phyloP scores from a whole-genome alignment of 2,888 invertebrate genomes.

The Euproctis similis region DNA sequence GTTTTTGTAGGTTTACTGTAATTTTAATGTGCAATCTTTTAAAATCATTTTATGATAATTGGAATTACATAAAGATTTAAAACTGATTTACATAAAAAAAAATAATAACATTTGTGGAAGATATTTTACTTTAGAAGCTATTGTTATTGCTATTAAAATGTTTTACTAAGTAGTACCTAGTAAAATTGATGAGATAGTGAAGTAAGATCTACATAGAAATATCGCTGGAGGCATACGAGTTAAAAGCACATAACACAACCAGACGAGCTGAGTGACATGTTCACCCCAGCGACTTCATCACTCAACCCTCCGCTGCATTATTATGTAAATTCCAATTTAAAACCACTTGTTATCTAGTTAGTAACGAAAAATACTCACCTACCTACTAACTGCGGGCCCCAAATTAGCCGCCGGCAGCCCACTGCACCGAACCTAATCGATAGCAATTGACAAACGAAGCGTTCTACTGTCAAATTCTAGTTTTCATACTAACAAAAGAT shows the following conservation, averaged over 20 bases:
- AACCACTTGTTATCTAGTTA: conserved; percentile 77
- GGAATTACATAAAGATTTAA: too few species aligned
- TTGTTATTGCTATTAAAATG: too few species aligned
- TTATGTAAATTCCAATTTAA: conserved; percentile 74
- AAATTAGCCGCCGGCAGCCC: conserved; percentile 64
- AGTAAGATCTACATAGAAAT: too few species aligned
- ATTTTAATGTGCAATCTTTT: too few species aligned
- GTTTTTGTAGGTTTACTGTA: too few species aligned
- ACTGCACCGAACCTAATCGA: conserved; percentile 67
- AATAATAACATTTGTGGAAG: too few species aligned
- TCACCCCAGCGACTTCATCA: conserved; percentile 43
- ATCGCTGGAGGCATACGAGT: too few species aligned
- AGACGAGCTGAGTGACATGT: conserved; percentile 28
- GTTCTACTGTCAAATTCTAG: conserved; percentile 73
- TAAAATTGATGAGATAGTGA: too few species aligned
- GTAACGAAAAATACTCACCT: conserved; percentile 71
- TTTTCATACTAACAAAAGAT: conserved; percentile 43
- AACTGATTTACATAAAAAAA: too few species aligned
- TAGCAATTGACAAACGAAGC: conserved; percentile 75
- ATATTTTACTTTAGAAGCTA: too few species aligned
- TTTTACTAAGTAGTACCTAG: too few species aligned
- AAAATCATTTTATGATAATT: too few species aligned
- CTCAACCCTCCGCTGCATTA: conserved; percentile 48
- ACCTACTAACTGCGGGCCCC: conserved; percentile 56
- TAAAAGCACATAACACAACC: conserved; percentile 17